A percentile compares a stretch with the other conserved stretches of the same genome.
Conservation (phyloP, 2,113 vertebrate genomes). For the Centrocercus urophasianus region DNA sequence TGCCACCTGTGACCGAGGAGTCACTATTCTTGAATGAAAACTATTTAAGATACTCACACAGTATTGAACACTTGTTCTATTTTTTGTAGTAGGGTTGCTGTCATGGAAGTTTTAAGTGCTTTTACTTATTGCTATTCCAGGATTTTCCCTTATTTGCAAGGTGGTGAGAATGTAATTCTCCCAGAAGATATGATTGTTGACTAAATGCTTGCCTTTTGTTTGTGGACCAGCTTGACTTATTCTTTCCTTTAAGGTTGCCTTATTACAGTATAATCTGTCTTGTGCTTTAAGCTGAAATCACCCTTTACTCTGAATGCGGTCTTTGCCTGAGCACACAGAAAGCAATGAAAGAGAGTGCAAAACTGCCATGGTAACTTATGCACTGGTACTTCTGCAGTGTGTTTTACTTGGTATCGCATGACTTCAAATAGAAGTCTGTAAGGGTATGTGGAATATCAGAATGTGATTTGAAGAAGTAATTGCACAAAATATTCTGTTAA, state of each 20-base stretch:
- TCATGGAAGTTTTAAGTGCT: neutral
- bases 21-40: neutral
- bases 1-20: neutral
- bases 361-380: neutral
- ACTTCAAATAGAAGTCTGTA: neutral
- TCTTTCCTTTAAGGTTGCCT: neutral
- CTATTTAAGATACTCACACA: neutral
- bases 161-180: neutral
- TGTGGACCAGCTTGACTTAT: neutral
- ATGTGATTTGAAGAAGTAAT: too few species aligned
- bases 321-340: neutral
- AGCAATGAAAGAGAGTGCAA: neutral
- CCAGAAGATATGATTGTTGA: neutral
- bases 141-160: neutral
- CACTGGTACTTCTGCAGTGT: neutral
- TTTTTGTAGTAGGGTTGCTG: neutral
- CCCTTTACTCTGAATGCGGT: neutral
- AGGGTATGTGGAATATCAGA: neutral
- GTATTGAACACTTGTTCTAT: neutral
- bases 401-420: neutral
- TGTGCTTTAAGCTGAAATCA: neutral
- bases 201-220: neutral
- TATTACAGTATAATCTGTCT: neutral
- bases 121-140: fast-evolving
- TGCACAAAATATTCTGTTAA: too few species aligned